These are phyloP conservation scores for Zonitis immaculata DNA, from an alignment of 2,888 invertebrate genomes.

Conservation along the genomic window DNA sequence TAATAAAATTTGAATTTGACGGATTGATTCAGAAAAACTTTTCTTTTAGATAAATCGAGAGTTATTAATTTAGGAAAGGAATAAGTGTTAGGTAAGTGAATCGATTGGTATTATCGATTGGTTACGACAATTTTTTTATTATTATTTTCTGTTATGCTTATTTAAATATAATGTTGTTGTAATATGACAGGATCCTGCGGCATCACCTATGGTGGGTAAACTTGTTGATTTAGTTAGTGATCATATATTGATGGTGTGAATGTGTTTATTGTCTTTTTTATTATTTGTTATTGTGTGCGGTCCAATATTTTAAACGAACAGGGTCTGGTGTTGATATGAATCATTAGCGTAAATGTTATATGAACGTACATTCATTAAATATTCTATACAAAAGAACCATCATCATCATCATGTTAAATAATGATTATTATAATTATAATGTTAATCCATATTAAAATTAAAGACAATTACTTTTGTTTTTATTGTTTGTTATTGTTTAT, in stretches of 20 bases:
- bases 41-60: no score
- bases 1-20: no score
- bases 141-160: background rate
- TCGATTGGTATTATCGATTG: no score
- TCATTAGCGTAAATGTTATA: conserved; percentile 2
- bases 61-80: no score
- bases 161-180: background rate
- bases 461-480: background rate
- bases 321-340: conserved; percentile 1
- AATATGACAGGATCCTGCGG: background rate
- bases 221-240: background rate
- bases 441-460: background rate
- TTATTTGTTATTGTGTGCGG: background rate
- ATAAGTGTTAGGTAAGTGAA: no score
- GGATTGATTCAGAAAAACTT: no score
- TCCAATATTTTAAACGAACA: conserved; percentile 1
- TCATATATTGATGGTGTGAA: background rate
- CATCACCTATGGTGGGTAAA: background rate
- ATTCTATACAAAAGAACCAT: background rate
- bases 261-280: background rate
- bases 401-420: background rate
- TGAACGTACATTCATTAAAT: background rate
- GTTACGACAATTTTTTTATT: background rate
- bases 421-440: background rate
- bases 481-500: conserved; percentile 17